phyloP scores from a whole-genome alignment of 2,113 vertebrate species.

The Carassius gibelio region DNA sequence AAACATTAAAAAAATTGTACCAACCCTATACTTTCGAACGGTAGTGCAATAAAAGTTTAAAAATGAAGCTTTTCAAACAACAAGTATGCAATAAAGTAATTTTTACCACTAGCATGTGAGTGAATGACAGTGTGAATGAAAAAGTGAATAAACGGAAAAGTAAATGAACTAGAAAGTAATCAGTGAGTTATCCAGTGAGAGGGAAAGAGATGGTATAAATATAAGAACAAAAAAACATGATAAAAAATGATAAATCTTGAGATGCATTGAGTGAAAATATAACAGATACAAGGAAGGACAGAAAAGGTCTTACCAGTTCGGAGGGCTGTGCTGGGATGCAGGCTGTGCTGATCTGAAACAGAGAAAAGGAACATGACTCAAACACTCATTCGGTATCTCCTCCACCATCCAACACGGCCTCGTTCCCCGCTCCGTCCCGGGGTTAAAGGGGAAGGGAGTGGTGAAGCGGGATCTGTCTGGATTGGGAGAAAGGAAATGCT shows the following conservation, averaged over 20 bases:
- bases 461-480: constrained; percentile 28
- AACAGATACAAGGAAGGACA: too few species aligned
- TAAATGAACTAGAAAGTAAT: neutral
- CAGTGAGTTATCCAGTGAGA: too few species aligned
- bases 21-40: too few species aligned
- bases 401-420: neutral
- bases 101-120: neutral
- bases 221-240: neutral
- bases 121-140: neutral
- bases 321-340: constrained; percentile 79
- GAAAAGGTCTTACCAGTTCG: constrained; percentile 79
- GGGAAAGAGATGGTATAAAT: neutral
- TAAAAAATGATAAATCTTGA: neutral
- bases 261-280: neutral
- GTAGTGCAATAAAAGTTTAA: too few species aligned
- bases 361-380: constrained; percentile 49
- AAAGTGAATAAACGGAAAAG: neutral
- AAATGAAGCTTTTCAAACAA: neutral
- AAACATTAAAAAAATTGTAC: neutral
- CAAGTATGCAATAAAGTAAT: neutral
- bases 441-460: constrained; percentile 51
- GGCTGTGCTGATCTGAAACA: constrained; percentile 79
- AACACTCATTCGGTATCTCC: constrained; percentile 18
- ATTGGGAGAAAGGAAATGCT: constrained; percentile 55
- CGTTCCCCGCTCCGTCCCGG: neutral